Percentiles rank a stretch among this genome's conserved stretches.
These are phyloP conservation scores for Grapholita molesta DNA, from an alignment of 1,140 invertebrate genomes.

Conservation along the genomic window DNA sequence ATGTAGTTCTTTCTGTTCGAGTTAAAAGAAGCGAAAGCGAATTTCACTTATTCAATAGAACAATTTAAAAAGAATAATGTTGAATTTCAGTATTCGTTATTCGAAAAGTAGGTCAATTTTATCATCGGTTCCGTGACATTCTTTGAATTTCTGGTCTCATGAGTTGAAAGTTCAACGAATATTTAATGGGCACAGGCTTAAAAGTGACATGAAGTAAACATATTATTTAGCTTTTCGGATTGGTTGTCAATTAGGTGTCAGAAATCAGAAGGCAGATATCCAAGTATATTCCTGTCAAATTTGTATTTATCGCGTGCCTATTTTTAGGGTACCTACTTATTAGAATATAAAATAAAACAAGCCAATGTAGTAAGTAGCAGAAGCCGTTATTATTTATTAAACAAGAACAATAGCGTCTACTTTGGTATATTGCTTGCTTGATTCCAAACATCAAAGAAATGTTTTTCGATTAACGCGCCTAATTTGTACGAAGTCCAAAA, in stretches of 20 bases:
- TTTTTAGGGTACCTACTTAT: too few relatives aligned
- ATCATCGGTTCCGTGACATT: background rate
- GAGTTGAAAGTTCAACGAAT: background rate
- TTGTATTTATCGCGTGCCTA: too few relatives aligned
- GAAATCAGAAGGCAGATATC: too few relatives aligned
- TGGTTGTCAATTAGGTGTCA: too few relatives aligned
- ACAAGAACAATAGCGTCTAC: background rate
- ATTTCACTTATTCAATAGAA: background rate
- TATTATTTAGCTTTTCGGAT: background rate
- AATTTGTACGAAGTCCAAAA: background rate
- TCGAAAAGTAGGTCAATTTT: background rate
- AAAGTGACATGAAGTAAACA: background rate
- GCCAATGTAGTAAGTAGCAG: background rate
- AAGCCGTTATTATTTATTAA: background rate
- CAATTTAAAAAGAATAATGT: background rate
- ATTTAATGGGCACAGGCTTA: background rate
- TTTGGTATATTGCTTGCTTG: background rate
- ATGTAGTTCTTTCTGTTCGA: too few relatives aligned
- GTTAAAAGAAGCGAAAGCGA: background rate
- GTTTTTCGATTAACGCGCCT: background rate
- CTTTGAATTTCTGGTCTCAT: background rate
- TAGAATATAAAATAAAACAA: background rate
- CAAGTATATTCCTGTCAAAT: too few relatives aligned
- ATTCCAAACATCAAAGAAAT: background rate
- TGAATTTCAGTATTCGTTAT: background rate